Evolutionary conservation across 2,797 vertebrate genomes (phyloP), one percentile per base, ranked within the genome.

Genomic region (Urosaurus nigricauda): DNA sequence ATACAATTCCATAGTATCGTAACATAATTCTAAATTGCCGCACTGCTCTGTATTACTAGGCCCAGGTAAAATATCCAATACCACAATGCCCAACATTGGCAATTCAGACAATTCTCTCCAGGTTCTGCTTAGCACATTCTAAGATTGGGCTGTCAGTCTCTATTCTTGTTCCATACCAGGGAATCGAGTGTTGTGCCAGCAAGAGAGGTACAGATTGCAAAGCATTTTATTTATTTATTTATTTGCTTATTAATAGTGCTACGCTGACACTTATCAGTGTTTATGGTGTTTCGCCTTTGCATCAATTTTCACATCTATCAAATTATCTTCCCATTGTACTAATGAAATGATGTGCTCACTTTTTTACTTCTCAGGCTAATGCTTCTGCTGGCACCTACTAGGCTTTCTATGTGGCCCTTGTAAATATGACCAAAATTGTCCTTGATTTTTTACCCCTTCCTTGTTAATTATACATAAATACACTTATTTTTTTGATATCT

Each of bases 261-360:
- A 68, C 29, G 13, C 53, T 26, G 53, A 86, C 63, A 86, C 43
- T 68, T 84, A 79, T 60, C 58, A 17, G 2, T 74, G 32, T n/a
- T 65, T 47, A 83, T 21, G 68, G 29, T 32, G 11, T 51, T 77
- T 84, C 35, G 6, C 51, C 60, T 58, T 84, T 47, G 11, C 35
- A n/a, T 88, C 75, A 73, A 8, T 79, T 85, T 73, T 81, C 70
- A 79, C 37, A 84, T 84, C 37, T 88, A 79, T 80, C 86, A 83
- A 68, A 89, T 82, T 65, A 77, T 83, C 58, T 58, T 35, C 78
- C 47, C 19, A 40, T 82, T 82, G 82, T 83, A 58, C 79, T 78
- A 86, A 86, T 82, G 58, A 86, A 86, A 77, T 37, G 29, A 40
- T 35, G 32, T 32, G 47, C 47, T 77, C 53, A 70, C 35, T 74